Evolutionary conservation across 2,797 vertebrate genomes (phyloP).

Genomic region (Diplodus sargus): DNA sequence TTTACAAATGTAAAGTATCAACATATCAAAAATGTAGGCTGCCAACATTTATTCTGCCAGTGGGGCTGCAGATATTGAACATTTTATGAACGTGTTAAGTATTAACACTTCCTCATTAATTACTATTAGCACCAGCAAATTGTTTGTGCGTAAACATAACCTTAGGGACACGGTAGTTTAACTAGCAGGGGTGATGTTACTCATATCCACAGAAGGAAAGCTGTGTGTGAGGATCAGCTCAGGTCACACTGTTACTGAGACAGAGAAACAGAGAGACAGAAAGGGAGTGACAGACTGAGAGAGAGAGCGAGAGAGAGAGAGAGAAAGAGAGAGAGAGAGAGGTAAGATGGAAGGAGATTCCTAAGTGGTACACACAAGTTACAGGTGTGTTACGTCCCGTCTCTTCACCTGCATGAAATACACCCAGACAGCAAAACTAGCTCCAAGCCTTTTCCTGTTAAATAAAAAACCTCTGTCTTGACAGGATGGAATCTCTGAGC

Average conservation of each 20-base stretch:
- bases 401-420: constrained; percentile 17
- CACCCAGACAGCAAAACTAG: not conserved
- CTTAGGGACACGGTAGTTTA: not conserved
- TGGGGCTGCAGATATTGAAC: not conserved
- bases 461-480: not conserved
- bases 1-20: too few species aligned
- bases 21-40: too few species aligned
- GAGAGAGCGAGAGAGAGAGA: not conserved
- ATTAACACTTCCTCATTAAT: not conserved
- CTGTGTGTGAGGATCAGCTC: constrained; percentile 2
- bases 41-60: too few species aligned
- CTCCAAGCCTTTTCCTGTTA: not conserved
- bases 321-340: not conserved
- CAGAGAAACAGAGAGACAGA: not conserved
- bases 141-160: not conserved
- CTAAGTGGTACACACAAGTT: not conserved
- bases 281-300: not conserved
- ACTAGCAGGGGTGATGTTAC: not conserved
- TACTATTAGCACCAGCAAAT: not conserved
- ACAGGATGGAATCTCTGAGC: not conserved
- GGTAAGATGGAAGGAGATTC: not conserved
- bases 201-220: not conserved
- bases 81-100: not conserved
- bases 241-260: not conserved
- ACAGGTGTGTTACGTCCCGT: constrained; percentile 17